These are phyloP conservation scores for Auanema freiburgensis DNA, from an alignment of 2,888 invertebrate genomes.

Conservation along the genomic window DNA sequence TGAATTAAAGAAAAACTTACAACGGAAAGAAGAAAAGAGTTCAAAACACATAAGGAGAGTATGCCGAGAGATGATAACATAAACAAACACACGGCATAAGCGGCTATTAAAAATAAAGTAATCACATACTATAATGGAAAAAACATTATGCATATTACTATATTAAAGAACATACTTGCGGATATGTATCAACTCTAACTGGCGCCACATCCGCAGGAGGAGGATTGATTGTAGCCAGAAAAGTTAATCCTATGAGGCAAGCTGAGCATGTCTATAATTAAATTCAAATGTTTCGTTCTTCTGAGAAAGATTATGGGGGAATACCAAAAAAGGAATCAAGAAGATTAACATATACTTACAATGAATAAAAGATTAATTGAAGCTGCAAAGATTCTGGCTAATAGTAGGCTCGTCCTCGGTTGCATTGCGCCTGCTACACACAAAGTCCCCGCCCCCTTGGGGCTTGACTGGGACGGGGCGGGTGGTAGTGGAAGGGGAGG, in stretches of 20 bases:
- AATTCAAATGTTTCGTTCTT: neutral
- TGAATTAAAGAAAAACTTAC: conserved; percentile 13
- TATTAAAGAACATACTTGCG: conserved; percentile 11
- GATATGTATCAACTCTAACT: conserved; percentile 12
- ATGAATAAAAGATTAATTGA: too few relatives aligned
- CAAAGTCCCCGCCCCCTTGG: too few relatives aligned
- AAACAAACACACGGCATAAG: conserved; percentile 15
- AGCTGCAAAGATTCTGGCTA: too few relatives aligned
- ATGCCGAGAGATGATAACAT: conserved; percentile 16
- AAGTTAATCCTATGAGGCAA: conserved; percentile 4
- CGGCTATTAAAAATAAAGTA: conserved; percentile 17
- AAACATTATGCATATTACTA: neutral
- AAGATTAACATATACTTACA: too few relatives aligned
- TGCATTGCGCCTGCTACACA: too few relatives aligned
- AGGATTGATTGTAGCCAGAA: conserved; percentile 16
- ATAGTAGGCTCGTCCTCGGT: too few relatives aligned
- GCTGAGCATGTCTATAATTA: conserved; percentile 14
- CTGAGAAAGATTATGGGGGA: too few relatives aligned
- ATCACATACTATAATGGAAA: conserved; percentile 15
- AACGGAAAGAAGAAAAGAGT: conserved; percentile 20
- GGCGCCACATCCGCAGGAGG: conserved; percentile 19
- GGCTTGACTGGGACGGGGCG: too few relatives aligned
- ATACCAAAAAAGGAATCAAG: too few relatives aligned
- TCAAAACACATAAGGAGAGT: conserved; percentile 16
- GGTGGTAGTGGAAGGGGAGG: too few relatives aligned